A percentile compares a stretch with the other conserved stretches of the same genome.
These are phyloP conservation scores for Bedellia somnulentella DNA, from an alignment of 2,888 invertebrate species.

Conservation along the genomic window DNA sequence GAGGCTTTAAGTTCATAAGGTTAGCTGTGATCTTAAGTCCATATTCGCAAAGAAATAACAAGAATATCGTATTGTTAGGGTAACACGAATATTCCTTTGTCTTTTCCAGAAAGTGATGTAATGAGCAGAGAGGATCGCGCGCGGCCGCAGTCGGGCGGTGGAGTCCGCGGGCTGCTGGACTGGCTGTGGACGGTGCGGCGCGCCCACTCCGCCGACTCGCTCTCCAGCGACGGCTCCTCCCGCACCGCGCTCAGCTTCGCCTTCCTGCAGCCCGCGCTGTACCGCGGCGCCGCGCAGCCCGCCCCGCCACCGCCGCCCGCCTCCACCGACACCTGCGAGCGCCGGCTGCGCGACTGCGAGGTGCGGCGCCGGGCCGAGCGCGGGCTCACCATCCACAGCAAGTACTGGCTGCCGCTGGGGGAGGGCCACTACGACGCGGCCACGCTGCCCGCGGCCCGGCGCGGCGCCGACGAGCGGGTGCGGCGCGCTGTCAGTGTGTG, in stretches of 20 bases:
- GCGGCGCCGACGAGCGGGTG: slow-evolving; percentile 23
- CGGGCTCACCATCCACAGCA: slow-evolving; percentile 64
- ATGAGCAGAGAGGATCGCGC: too few relatives aligned
- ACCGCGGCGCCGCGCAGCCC: slow-evolving; percentile 28
- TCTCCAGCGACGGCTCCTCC: slow-evolving; percentile 70
- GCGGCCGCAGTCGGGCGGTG: slow-evolving; percentile 44
- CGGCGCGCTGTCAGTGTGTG: slow-evolving; percentile 66
- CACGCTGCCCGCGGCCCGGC: slow-evolving; percentile 26
- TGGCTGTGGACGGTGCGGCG: slow-evolving; percentile 69
- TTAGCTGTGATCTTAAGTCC: too few relatives aligned
- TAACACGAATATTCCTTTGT: too few relatives aligned
- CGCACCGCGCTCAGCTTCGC: slow-evolving; percentile 74
- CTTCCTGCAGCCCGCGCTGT: slow-evolving; percentile 63
- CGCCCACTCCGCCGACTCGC: slow-evolving; percentile 46
- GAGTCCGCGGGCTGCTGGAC: slow-evolving; percentile 66
- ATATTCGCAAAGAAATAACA: too few relatives aligned
- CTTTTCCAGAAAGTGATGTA: too few relatives aligned
- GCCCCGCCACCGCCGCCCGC: slow-evolving; percentile 53
- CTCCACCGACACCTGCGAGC: slow-evolving; percentile 66
- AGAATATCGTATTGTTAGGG: too few relatives aligned
- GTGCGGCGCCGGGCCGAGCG: slow-evolving; percentile 59
- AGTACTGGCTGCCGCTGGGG: slow-evolving; percentile 57
- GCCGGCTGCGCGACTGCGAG: slow-evolving; percentile 63
- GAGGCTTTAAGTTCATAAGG: too few relatives aligned
- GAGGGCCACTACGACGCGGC: slow-evolving; percentile 38